Evolutionary conservation across 37 sponge, comb jelly and placozoan species (phyloP).

Genomic region (Dysidea cf. avara): DNA sequence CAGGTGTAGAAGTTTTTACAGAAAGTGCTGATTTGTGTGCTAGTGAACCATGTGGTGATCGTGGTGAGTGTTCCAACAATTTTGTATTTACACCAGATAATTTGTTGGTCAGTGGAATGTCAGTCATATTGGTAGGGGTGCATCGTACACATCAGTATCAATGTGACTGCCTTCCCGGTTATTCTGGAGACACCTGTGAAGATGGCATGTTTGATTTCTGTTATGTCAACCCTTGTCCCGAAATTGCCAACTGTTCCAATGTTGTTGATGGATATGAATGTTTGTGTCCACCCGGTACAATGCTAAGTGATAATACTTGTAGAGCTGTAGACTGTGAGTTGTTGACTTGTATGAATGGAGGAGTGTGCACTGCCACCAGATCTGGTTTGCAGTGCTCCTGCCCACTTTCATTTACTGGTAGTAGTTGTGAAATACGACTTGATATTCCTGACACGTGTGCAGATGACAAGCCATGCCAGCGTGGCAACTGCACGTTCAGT

Average conservation of each 20-base stretch:
- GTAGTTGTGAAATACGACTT: neutral
- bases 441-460: neutral
- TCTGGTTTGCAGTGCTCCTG: slow-evolving; percentile 12
- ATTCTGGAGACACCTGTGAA: slow-evolving; percentile 13
- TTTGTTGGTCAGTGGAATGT: no score
- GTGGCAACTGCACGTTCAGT: slow-evolving; percentile 19
- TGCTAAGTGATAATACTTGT: neutral
- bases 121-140: no score
- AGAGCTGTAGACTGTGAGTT: neutral
- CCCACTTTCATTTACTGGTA: neutral
- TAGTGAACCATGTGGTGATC: slow-evolving; percentile 33
- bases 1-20: slow-evolving; percentile 22
- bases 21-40: slow-evolving; percentile 53
- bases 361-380: neutral
- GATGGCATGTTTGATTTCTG: slow-evolving; percentile 11
- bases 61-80: slow-evolving; percentile 24
- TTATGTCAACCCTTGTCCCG: slow-evolving; percentile 1
- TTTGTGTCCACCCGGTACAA: slow-evolving; percentile 3
- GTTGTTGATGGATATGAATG: neutral
- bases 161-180: slow-evolving; percentile 31
- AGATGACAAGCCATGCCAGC: neutral
- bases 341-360: slow-evolving; percentile 18
- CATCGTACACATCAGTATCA: slow-evolving; percentile 3
- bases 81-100: neutral
- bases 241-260: slow-evolving; percentile 2